Evolutionary conservation across 2,888 invertebrate genomes (phyloP), one percentile per base, ranked within the genome.

Genomic region (Mylabris sibirica): DNA sequence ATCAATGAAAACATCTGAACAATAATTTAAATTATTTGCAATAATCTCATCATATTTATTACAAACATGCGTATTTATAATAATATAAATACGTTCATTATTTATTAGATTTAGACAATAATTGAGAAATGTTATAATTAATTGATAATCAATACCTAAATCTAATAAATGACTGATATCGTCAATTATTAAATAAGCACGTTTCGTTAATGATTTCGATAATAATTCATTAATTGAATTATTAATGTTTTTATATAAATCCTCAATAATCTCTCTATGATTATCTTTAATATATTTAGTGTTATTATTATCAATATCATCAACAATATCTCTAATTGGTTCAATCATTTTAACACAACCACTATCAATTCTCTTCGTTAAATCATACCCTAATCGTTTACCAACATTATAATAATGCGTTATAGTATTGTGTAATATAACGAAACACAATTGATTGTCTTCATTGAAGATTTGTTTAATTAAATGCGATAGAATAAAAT

Each of bases 361-460:
- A 17, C 85, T 81, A 60, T 85, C 85, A 30, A 86, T 81, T 68
- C 87, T 84, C 63, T 87, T 83, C 41, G 88, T 87, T 38, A 93
- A 84, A 81, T 92, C 92, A 79, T 91, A 92, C 63, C 92, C 93
- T 79, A 93, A 86, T 77, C 92, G 90, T 79, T 91, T 89, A 14
- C 92, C 92, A 41, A 93, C 88, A 84, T 90, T 91, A 69, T 92
- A 90, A 78, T 92, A 94, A 80, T 94, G 93, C 65, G 88, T 87
- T 61, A 91, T 85, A 1, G 91, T 89, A 78, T 93, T 91, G 80
- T 93, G 93, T 70, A 91, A 86, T 63, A 90, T 88, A 62, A 93
- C 85, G 61, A 93, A 84, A 75, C 92, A 86, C 6, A 91, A 84
- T 64, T 87, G 88, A 67, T 87, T 85, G 70, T 89, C 88, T 70